Evolutionary conservation across 1,140 invertebrate species (phyloP).

Genomic region (Trachelipus rathkii): DNA sequence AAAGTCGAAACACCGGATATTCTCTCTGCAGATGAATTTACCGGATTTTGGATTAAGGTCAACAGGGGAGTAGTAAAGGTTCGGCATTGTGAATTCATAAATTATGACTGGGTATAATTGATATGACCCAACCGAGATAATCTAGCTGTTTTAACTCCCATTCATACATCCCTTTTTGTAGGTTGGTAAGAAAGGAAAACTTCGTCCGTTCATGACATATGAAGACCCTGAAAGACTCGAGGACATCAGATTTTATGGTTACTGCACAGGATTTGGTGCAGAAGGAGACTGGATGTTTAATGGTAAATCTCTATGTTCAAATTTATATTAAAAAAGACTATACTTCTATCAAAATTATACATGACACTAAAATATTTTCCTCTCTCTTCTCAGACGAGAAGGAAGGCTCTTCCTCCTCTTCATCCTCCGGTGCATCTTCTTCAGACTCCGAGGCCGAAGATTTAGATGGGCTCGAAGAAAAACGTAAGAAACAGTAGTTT

Average conservation of each 20-base stretch:
- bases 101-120: too few relatives aligned
- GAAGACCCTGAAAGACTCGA: constrained; percentile 33
- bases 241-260: constrained; percentile 38
- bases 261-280: constrained; percentile 40
- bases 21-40: constrained; percentile 35
- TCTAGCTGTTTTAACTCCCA: too few relatives aligned
- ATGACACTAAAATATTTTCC: too few relatives aligned
- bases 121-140: too few relatives aligned
- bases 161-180: not conserved
- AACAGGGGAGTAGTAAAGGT: constrained; percentile 38
- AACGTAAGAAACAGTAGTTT: constrained; percentile 32
- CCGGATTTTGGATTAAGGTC: constrained; percentile 41
- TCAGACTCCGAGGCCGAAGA: constrained; percentile 44
- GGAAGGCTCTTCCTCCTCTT: constrained; percentile 39
- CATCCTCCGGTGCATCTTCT: constrained; percentile 40
- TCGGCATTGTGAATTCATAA: not conserved
- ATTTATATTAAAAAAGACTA: too few relatives aligned
- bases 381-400: constrained; percentile 25
- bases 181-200: constrained; percentile 33
- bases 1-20: constrained; percentile 40
- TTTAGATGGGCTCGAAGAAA: constrained; percentile 36
- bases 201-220: constrained; percentile 39
- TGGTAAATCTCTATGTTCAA: constrained; percentile 20
- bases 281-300: constrained; percentile 43
- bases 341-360: too few relatives aligned